These are phyloP conservation scores for Dissostichus mawsoni DNA, from an alignment of 2,113 vertebrate genomes.

Conservation along the genomic window DNA sequence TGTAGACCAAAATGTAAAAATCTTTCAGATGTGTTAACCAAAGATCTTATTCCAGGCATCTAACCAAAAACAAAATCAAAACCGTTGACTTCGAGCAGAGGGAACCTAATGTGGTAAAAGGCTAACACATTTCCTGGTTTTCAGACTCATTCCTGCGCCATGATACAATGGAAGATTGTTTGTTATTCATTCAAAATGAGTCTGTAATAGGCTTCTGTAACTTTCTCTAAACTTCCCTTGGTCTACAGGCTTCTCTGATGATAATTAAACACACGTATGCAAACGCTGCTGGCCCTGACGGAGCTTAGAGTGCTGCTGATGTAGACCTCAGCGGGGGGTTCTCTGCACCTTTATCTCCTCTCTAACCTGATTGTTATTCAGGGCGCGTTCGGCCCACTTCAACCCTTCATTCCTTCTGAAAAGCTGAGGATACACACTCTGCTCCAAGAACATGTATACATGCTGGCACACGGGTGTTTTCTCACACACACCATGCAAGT, in stretches of 20 bases:
- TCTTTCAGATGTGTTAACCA: no score
- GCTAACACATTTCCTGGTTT: no score
- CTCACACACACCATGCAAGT: neutral
- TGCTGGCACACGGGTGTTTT: no score
- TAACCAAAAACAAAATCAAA: no score
- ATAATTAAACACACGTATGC: neutral
- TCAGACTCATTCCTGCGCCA: neutral
- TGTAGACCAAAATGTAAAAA: no score
- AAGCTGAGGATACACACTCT: neutral
- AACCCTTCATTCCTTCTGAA: conserved; percentile 12
- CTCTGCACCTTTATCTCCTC: conserved; percentile 29
- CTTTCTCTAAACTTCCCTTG: neutral
- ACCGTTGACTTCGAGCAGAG: no score
- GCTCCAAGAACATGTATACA: no score
- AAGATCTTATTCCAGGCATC: no score
- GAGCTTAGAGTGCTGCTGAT: neutral
- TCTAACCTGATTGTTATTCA: conserved; percentile 62
- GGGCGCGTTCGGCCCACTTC: conserved; percentile 59
- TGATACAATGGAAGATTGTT: neutral
- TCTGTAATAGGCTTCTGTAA: neutral
- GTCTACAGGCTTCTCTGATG: neutral
- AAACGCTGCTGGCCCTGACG: neutral
- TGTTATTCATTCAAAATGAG: neutral
- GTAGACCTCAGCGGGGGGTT: conserved; percentile 14
- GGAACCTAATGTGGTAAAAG: no score